Conservation (phyloP, 2,797 vertebrate species). For the Buphagus erythrorhynchus region DNA sequence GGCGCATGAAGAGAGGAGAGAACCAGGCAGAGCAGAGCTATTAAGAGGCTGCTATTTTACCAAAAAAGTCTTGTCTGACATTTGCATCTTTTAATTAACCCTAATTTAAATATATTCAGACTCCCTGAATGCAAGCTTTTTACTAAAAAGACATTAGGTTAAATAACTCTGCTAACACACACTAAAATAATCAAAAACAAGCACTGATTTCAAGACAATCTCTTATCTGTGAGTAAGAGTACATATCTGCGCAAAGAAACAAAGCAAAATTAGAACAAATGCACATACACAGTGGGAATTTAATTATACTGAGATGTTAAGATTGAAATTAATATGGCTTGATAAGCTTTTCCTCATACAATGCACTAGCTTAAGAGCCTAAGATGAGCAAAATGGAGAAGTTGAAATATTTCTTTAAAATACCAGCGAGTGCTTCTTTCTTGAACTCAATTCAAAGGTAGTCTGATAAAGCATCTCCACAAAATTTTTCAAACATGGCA, state of each 20-base stretch:
- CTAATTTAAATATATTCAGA: background rate
- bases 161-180: background rate
- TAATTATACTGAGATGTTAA: background rate
- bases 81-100: background rate
- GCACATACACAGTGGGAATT: background rate
- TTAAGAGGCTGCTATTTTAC: background rate
- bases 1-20: background rate
- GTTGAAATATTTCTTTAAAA: constrained; percentile 65
- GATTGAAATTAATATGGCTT: background rate
- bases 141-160: background rate
- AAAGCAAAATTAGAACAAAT: background rate
- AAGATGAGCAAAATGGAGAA: background rate
- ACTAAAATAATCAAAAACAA: background rate
- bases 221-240: background rate
- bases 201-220: background rate
- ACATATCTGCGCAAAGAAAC: background rate
- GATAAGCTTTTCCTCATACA: background rate
- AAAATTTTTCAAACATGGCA: constrained; percentile 98
- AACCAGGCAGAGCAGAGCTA: background rate
- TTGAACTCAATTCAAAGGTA: constrained; percentile 97
- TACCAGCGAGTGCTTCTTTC: constrained; percentile 99
- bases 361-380: background rate
- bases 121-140: background rate
- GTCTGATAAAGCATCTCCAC: constrained; percentile 99
- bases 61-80: background rate